Percentiles rank a stretch among this genome's conserved stretches.
phyloP scores from a whole-genome alignment of 1,140 invertebrate genomes.

The Drosophila sechellia region DNA sequence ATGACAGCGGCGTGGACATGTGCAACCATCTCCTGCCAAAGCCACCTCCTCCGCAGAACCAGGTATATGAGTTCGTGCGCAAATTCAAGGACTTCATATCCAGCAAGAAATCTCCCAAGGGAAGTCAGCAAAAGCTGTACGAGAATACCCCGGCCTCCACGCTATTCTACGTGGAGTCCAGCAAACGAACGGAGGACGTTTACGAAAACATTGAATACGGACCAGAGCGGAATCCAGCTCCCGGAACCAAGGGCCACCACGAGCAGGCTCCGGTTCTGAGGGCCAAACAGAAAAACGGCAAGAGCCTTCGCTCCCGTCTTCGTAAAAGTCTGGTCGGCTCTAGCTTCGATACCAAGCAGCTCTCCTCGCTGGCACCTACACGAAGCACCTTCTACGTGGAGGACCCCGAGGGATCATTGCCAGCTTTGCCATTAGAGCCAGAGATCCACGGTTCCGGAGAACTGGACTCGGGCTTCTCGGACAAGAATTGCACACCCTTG shows the following conservation, averaged over 20 bases:
- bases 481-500: slow-evolving; percentile 56
- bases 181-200: slow-evolving; percentile 43
- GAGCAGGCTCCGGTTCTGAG: slow-evolving; percentile 52
- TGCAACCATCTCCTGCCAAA: slow-evolving; percentile 86
- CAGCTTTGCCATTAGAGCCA: slow-evolving; percentile 2
- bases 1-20: slow-evolving; percentile 85
- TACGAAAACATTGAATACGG: slow-evolving; percentile 63
- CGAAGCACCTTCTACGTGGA: slow-evolving; percentile 89
- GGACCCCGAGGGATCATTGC: slow-evolving; percentile 79
- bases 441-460: slow-evolving; percentile 84
- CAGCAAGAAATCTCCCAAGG: slow-evolving; percentile 86
- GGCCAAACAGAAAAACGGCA: slow-evolving; percentile 85
- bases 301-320: slow-evolving; percentile 85
- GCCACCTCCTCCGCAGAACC: slow-evolving; percentile 85
- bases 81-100: slow-evolving; percentile 87
- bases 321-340: slow-evolving; percentile 85
- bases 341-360: slow-evolving; percentile 84
- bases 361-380: slow-evolving; percentile 72
- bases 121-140: slow-evolving; percentile 78
- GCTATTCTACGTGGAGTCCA: slow-evolving; percentile 71
- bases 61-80: slow-evolving; percentile 85
- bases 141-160: slow-evolving; percentile 65
- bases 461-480: slow-evolving; percentile 86
- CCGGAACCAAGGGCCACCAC: neutral
- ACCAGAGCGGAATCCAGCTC: slow-evolving; percentile 46